Percentiles rank a stretch among this genome's conserved stretches.
phyloP scores from a whole-genome alignment of 2,888 invertebrate genomes.

The Agrotis ipsilon region DNA sequence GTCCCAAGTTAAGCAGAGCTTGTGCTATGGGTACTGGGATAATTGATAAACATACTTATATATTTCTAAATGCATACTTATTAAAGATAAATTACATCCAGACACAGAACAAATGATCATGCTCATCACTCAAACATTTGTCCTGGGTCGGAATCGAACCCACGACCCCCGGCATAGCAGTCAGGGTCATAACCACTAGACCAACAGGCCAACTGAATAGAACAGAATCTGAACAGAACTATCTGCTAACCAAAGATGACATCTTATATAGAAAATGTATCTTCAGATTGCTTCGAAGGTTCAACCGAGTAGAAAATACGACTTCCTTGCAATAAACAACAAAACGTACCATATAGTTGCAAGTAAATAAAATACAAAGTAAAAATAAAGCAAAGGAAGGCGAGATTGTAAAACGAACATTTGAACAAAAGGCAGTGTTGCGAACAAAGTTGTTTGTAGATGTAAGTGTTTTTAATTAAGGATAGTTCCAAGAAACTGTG shows the following conservation, averaged over 20 bases:
- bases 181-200: too few relatives aligned
- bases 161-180: too few relatives aligned
- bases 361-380: conserved; percentile 7
- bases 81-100: too few relatives aligned
- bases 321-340: background rate
- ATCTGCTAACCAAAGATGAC: background rate
- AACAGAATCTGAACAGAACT: too few relatives aligned
- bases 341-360: background rate
- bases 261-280: background rate
- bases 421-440: conserved; percentile 4
- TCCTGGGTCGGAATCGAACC: too few relatives aligned
- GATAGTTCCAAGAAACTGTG: conserved; percentile 12
- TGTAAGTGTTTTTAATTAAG: conserved; percentile 37
- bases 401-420: conserved; percentile 8
- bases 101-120: too few relatives aligned
- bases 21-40: too few relatives aligned
- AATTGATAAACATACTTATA: too few relatives aligned
- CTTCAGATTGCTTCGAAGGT: background rate
- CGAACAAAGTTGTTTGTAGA: conserved; percentile 9
- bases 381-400: conserved; percentile 5
- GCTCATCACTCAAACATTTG: too few relatives aligned
- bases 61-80: too few relatives aligned
- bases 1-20: too few relatives aligned
- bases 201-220: too few relatives aligned
- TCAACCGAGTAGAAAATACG: background rate